Conservation (phyloP, 2,888 invertebrate species). For the Nomada ferruginata region DNA sequence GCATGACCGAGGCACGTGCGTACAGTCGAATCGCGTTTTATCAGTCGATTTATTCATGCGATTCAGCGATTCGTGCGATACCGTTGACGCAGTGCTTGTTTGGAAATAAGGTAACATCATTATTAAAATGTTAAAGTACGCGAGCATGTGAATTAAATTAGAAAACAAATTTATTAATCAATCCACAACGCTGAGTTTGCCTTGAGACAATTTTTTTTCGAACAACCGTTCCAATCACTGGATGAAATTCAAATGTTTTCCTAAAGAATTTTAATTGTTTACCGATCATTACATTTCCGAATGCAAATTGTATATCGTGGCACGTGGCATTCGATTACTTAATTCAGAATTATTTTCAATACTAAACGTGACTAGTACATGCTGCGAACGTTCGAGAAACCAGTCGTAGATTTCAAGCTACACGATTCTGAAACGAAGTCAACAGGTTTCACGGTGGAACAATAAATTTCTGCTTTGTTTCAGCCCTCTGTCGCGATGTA, state of each 20-base stretch:
- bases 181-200: too few relatives aligned
- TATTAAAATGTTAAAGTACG: not conserved
- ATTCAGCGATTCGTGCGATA: not conserved
- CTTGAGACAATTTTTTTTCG: too few relatives aligned
- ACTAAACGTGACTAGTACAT: not conserved
- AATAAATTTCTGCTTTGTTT: conserved; percentile 28
- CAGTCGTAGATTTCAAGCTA: not conserved
- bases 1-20: not conserved
- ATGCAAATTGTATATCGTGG: not conserved
- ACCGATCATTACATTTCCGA: not conserved
- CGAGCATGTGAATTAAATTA: not conserved
- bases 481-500: conserved; percentile 5
- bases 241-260: not conserved
- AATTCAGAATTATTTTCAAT: too few relatives aligned
- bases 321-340: not conserved
- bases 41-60: not conserved
- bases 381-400: not conserved
- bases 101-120: not conserved
- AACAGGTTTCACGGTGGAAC: not conserved
- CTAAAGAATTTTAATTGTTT: not conserved
- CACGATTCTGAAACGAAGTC: not conserved
- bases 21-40: not conserved
- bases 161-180: not conserved
- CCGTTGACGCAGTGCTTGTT: not conserved
- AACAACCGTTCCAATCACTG: too few relatives aligned